Conservation (phyloP, 1,140 invertebrate species). For the Pomacea maculata region DNA sequence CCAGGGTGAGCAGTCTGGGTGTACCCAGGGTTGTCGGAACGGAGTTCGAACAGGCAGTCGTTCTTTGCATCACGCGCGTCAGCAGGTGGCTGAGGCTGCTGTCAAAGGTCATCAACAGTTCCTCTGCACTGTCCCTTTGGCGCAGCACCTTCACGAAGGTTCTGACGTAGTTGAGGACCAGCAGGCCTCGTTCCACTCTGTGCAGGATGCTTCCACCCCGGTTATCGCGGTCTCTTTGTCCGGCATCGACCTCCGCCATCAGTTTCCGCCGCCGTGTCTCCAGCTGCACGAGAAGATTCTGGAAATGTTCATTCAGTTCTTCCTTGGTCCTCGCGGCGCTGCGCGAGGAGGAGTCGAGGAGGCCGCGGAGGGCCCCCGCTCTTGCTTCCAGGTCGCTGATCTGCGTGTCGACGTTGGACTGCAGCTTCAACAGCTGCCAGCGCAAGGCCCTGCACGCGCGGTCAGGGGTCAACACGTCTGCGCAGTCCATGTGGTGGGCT, state of each 20-base stretch:
- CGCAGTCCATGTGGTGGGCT: background rate
- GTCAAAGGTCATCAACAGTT: background rate
- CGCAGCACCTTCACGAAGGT: background rate
- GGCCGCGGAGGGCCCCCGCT: background rate
- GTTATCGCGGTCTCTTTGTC: no score
- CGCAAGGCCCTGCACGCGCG: background rate
- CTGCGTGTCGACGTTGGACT: background rate
- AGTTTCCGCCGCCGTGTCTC: background rate
- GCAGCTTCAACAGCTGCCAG: constrained; percentile 2
- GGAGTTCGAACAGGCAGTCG: background rate
- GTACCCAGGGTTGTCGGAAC: background rate
- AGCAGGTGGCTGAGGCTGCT: background rate
- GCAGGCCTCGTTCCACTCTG: background rate
- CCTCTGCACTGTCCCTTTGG: constrained; percentile 1
- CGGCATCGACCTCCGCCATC: background rate
- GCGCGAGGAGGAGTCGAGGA: no score
- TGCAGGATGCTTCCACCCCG: background rate
- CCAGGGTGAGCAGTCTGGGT: background rate
- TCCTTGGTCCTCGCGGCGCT: background rate
- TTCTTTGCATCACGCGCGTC: background rate
- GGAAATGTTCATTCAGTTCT: background rate
- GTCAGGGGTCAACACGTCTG: background rate
- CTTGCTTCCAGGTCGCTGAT: background rate
- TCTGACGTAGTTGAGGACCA: constrained; percentile 1
- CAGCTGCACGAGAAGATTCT: background rate